Percentiles rank a stretch among this genome's conserved stretches.
Conservation (phyloP, 2,888 invertebrate species). For the Hemithea aestivaria region DNA sequence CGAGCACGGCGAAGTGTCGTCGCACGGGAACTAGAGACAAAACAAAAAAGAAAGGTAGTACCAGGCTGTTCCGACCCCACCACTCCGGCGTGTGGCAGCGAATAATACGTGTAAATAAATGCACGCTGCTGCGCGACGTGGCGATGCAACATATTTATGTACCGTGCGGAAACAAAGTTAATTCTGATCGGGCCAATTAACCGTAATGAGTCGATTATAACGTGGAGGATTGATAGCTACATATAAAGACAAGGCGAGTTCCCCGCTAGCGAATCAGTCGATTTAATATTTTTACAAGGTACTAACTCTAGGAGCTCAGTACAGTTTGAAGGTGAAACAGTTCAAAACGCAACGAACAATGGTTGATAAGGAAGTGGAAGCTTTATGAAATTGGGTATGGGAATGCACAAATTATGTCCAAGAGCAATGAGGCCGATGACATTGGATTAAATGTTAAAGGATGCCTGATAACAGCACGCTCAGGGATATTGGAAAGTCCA, state of each 20-base stretch:
- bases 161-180: slow-evolving; percentile 33
- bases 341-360: slow-evolving; percentile 8
- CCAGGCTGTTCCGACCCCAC: slow-evolving; percentile 37
- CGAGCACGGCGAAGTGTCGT: slow-evolving; percentile 48
- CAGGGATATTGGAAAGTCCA: slow-evolving; percentile 3
- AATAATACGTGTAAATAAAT: slow-evolving; percentile 31
- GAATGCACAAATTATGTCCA: slow-evolving; percentile 17
- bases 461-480: slow-evolving; percentile 6
- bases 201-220: slow-evolving; percentile 22
- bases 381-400: slow-evolving; percentile 20
- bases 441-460: slow-evolving; percentile 20
- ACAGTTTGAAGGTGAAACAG: slow-evolving; percentile 11
- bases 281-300: neutral
- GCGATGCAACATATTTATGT: slow-evolving; percentile 14
- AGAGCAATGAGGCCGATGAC: slow-evolving; percentile 18
- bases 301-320: neutral
- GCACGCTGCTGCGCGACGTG: slow-evolving; percentile 21
- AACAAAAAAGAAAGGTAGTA: slow-evolving; percentile 47
- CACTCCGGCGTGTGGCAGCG: slow-evolving; percentile 28
- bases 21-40: slow-evolving; percentile 50
- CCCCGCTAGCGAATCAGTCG: neutral
- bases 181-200: slow-evolving; percentile 34
- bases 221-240: slow-evolving; percentile 15
- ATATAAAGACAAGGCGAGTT: slow-evolving; percentile 10
- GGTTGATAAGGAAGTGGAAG: slow-evolving; percentile 12